Evolutionary conservation across 2,888 invertebrate species (phyloP).

Genomic region (Ectobius pallidus): DNA sequence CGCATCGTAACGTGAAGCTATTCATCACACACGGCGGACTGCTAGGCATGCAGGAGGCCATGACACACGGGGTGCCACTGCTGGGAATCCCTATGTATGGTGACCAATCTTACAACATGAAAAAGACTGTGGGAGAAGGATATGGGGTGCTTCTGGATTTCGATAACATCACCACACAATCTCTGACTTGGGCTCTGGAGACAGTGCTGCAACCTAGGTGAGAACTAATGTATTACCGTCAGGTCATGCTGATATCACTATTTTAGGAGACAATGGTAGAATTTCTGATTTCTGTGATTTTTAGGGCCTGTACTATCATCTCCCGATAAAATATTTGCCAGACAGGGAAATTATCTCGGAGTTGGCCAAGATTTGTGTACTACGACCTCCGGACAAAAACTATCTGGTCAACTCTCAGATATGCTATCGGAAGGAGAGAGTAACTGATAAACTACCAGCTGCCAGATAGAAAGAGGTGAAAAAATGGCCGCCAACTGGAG

Average conservation of each 20-base stretch:
- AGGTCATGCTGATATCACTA: no score
- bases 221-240: no score
- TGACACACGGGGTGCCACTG: constrained; percentile 45
- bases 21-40: no score
- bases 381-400: no score
- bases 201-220: constrained; percentile 50
- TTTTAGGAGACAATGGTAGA: no score
- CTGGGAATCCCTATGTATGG: constrained; percentile 45
- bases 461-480: no score
- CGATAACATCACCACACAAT: constrained; percentile 50
- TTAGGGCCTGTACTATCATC: background rate
- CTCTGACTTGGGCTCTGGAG: constrained; percentile 49
- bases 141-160: constrained; percentile 53
- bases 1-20: constrained; percentile 60
- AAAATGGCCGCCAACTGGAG: no score
- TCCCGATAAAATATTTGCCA: background rate
- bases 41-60: constrained; percentile 55
- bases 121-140: constrained; percentile 52
- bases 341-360: no score
- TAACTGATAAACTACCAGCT: no score
- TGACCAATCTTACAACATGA: constrained; percentile 53
- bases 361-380: no score
- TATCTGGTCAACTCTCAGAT: no score
- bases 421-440: no score
- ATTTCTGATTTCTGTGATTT: background rate